A percentile compares a stretch with the other conserved stretches of the same genome.
phyloP scores from a whole-genome alignment of 2,113 vertebrate genomes.

The Lathamus discolor region DNA sequence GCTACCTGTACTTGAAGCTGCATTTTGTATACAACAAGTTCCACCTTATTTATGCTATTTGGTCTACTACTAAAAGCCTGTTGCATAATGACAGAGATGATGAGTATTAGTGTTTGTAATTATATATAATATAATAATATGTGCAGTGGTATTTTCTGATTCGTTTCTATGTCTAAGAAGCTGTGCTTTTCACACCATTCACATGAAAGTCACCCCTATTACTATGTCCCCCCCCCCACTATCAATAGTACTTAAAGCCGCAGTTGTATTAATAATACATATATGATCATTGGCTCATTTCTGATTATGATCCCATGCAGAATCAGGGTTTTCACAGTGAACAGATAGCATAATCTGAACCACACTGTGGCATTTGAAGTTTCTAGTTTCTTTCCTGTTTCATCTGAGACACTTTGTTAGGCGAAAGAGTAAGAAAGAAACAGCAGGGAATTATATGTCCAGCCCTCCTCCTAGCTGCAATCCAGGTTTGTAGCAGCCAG shows the following conservation, averaged over 20 bases:
- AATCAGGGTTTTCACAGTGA: not conserved
- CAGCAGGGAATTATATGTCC: not conserved
- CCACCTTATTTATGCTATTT: not conserved
- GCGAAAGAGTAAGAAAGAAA: rapidly evolving
- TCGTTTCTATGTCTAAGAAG: not conserved
- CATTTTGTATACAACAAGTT: not conserved
- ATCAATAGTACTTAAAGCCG: not conserved
- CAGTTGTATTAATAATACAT: not conserved
- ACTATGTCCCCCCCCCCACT: not conserved
- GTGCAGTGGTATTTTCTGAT: not conserved
- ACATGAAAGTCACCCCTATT: not conserved
- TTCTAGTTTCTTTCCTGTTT: not conserved
- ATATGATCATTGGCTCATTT: not conserved
- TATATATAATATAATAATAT: not conserved
- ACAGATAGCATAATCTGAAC: not conserved
- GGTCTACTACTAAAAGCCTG: not conserved
- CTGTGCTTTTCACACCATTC: not conserved
- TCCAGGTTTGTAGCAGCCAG: not conserved
- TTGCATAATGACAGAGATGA: not conserved
- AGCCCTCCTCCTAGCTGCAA: not conserved
- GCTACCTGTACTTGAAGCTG: not conserved
- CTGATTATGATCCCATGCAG: not conserved
- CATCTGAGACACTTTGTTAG: not conserved
- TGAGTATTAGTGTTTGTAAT: not conserved
- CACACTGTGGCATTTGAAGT: rapidly evolving